Evolutionary conservation across 2,888 invertebrate species (phyloP), one percentile per base, ranked within the genome.

Genomic region (Plusia festucae): DNA sequence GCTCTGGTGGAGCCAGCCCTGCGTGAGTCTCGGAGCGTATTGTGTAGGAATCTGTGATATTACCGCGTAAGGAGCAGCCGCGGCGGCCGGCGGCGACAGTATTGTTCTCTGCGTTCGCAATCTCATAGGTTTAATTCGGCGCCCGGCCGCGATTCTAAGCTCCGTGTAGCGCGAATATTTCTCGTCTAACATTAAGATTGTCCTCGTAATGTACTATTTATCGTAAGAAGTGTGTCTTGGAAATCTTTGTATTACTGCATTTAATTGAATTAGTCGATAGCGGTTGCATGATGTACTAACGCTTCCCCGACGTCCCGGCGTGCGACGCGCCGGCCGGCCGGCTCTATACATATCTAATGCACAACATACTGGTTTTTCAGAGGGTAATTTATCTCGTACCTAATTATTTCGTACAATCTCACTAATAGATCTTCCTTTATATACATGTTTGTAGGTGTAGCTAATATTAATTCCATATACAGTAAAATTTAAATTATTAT

Each of bases 21-120:
- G 62, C 67, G 63, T 56, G 56, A 32, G 15, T 9, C 24, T 22
- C 44, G 53, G 30, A 7, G 9, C 30, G 30, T 30, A 9, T 90
- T 87, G 86, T 89, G 89, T 91, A 90, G 90, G 88, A 91, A 93
- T 93, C 93, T 93, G 93, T 93, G 93, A 93, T 93, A 93, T 93
- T 93, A 93, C 89, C 91, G 92, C 92, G 92, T 93, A 91, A 91
- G 93, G 88, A 90, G 89, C 70, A 90, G 89, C 70, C 76, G 82
- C 79, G 79, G 75, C 66, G 65, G 49, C 32, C 46, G 53, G 30
- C 79, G 79, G 74, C 66, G 65, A 30, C 32, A 27, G 53, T 27
- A 62, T 70, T 68, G 73, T 73, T 72, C 77, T 79, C 75, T 79
- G 73, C 79, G 79, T 82, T 76, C 76, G 85, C 82, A 86, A 87